Percentiles rank a stretch among this genome's conserved stretches.
phyloP scores from a whole-genome alignment of 2,888 invertebrate species.

The Nasonovia ribisnigri region DNA sequence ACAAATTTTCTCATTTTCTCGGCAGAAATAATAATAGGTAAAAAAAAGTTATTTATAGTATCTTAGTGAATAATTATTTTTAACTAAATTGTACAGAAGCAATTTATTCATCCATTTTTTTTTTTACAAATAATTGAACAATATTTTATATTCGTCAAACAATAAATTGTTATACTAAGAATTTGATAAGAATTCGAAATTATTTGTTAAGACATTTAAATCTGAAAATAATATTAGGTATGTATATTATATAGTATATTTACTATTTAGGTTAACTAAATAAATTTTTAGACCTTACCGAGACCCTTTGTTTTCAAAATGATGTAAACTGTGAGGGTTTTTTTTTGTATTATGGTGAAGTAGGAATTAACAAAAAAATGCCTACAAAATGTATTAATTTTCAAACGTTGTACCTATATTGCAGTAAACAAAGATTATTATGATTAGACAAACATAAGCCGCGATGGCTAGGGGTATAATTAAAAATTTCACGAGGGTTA shows the following conservation, averaged over 20 bases:
- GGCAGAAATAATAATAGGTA: background rate
- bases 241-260: background rate
- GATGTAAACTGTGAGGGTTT: background rate
- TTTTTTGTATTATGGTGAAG: background rate
- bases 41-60: background rate
- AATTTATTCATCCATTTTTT: background rate
- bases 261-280: background rate
- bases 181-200: background rate
- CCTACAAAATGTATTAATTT: too few relatives aligned
- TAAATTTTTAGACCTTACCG: background rate
- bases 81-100: background rate
- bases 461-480: too few relatives aligned
- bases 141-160: background rate
- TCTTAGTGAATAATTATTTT: background rate
- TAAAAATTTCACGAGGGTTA: too few relatives aligned
- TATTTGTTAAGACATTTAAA: background rate
- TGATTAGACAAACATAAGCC: too few relatives aligned
- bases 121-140: background rate
- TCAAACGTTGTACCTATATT: too few relatives aligned
- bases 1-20: background rate
- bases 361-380: background rate
- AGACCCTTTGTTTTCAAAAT: background rate
- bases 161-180: background rate
- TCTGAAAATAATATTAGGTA: background rate
- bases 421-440: too few relatives aligned